Evolutionary conservation across 2,797 vertebrate species (phyloP), one percentile per base, ranked within the genome.

Genomic region (Falco berigora): DNA sequence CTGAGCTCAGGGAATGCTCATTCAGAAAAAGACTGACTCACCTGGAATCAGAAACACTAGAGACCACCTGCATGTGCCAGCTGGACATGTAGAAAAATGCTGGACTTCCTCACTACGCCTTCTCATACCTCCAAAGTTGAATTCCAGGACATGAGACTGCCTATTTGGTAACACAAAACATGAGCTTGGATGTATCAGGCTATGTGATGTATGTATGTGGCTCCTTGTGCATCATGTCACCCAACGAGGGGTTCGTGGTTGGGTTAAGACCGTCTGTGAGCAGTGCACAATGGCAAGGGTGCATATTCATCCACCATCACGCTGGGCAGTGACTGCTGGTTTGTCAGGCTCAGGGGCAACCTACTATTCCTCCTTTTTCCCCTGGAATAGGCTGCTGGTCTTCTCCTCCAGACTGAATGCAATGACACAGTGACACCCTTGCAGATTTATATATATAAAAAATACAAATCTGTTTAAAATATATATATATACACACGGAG

Each of bases 251-350:
- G 14, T 2, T 71, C 30, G 27, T 20, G 62, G 7, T 36, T 36
- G 20, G n/a, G 10, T 11, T 24, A 32, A 42, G 32, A 14, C 32
- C 24, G 14, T 1, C 0, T 1, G 25, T 55, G 73, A 71, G 27
- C 71, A 85, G 47, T 6, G 7, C 23, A 9, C 0, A 0, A 40
- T 34, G 46, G 27, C 44, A 55, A 44, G 44, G 23, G 12, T 40
- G 14, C 23, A 34, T 8, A 11, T 66, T 49, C 28, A 36, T 7
- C 46, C 24, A 5, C 0, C 0, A 20, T 38, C 24, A 2, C 14
- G 20, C 34, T 66, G 58, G 21, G 30, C 53, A 14, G 38, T 23
- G 36, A 32, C 12, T 63, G 38, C 49, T 59, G 38, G 40, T 88
- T 55, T 0, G 0, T 27, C 0, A 1, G 32, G 27, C 50, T 59